Evolutionary conservation across 1,140 invertebrate species (phyloP), one percentile per base, ranked within the genome.

Genomic region (Theocolax elegans): DNA sequence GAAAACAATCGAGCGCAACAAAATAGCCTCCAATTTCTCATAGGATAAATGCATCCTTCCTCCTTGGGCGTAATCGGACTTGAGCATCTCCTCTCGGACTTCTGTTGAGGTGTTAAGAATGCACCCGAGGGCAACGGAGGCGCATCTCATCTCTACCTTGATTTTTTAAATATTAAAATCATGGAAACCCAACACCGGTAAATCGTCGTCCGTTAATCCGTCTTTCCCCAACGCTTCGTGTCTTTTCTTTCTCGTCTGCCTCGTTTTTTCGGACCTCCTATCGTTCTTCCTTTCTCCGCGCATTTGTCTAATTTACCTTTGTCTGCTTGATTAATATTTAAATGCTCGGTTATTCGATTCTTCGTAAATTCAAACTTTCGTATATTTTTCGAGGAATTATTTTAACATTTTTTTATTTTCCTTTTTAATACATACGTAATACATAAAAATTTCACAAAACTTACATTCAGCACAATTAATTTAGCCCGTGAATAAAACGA

Each of bases 61-160:
- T 27, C 25, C 56, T 35, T 46, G 40, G 27, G 25, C n/a, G 72
- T 77, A 82, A 81, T 81, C 80, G 79, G 72, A 73, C 56, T 35
- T 73, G 63, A 63, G 72, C 77, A 83, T 82, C 66, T 68, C 35
- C 40, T 19, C 40, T 77, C 80, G 75, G 80, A 83, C 81, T 83
- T 78, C 80, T 81, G 79, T 81, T 76, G 66, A 78, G 79, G 76
- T 81, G 79, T 82, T 81, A 81, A 81, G 80, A 83, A 83, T 82
- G 79, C 69, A 71, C 72, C 70, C 77, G 75, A 75, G 75, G 75
- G 74, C 74, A 73, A 12, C 60, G 42, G 8, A 15, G n/a, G 25
- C 38, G 15, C 12, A 25, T 63, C 59, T 17, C 23, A 3, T 35
- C 29, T 56, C 53, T n/a, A 15, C 48, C 38, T 38, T 62, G 29